These are phyloP conservation scores for Eudemis profundana DNA, from an alignment of 2,888 invertebrate genomes.

Conservation along the genomic window DNA sequence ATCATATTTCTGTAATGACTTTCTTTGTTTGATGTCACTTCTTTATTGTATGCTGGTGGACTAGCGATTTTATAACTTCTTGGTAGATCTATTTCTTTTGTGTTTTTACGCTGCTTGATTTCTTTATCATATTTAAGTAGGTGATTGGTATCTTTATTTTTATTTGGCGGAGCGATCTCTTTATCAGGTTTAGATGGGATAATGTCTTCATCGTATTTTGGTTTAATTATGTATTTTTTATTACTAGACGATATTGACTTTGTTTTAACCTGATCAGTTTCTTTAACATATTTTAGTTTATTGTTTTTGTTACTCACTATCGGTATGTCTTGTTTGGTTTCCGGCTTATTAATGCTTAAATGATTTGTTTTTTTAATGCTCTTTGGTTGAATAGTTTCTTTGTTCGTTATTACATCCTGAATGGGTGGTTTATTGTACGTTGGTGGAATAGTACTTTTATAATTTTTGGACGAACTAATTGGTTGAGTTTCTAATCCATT, in stretches of 20 bases:
- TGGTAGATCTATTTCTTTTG: background rate
- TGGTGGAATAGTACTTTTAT: background rate
- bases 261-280: background rate
- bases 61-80: background rate
- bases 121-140: constrained; percentile 13
- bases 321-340: background rate
- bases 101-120: constrained; percentile 1
- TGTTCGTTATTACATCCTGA: background rate
- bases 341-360: background rate
- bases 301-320: background rate
- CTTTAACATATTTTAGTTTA: background rate
- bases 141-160: background rate
- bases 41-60: background rate
- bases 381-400: background rate
- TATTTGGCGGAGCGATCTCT: background rate
- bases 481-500: background rate
- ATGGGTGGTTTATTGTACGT: background rate
- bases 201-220: background rate
- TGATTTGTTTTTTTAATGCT: background rate
- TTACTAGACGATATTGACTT: constrained; percentile 6
- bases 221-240: background rate
- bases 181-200: background rate
- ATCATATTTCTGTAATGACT: background rate
- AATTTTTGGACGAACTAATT: background rate
- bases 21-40: constrained; percentile 12